phyloP scores from a whole-genome alignment of 2,888 invertebrate species.

The Ormyrus pomaceus region DNA sequence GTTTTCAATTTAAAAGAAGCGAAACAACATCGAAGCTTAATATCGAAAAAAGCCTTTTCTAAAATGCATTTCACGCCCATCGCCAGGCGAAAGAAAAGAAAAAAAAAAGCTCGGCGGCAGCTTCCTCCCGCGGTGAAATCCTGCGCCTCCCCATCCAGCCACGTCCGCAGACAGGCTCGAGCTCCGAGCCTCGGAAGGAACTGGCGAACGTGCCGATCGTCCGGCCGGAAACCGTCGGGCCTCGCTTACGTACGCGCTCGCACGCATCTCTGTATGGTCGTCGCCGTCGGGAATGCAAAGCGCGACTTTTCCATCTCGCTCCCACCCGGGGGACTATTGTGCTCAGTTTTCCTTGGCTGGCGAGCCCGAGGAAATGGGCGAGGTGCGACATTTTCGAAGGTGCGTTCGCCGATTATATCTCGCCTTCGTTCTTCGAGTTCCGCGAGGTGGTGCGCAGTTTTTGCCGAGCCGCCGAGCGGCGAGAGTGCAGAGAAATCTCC shows the following conservation, averaged over 20 bases:
- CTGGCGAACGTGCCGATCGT: constrained; percentile 42
- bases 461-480: not conserved
- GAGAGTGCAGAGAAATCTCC: not conserved
- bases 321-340: not conserved
- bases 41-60: no score
- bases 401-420: no score
- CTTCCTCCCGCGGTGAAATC: no score
- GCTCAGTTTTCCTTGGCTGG: no score
- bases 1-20: no score
- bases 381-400: no score
- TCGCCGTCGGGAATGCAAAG: constrained; percentile 18
- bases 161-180: not conserved
- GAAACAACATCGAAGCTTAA: no score
- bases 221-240: constrained; percentile 14
- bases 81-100: no score
- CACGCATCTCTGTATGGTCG: not conserved
- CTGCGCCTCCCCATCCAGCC: no score
- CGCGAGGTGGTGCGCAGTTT: not conserved
- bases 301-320: not conserved
- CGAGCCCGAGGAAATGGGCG: no score
- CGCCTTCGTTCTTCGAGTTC: not conserved
- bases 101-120: no score
- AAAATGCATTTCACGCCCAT: no score
- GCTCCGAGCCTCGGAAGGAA: constrained; percentile 29
- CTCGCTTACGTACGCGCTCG: not conserved